Conservation (phyloP, 2,888 invertebrate species). For the Drosophila vallismaia region DNA sequence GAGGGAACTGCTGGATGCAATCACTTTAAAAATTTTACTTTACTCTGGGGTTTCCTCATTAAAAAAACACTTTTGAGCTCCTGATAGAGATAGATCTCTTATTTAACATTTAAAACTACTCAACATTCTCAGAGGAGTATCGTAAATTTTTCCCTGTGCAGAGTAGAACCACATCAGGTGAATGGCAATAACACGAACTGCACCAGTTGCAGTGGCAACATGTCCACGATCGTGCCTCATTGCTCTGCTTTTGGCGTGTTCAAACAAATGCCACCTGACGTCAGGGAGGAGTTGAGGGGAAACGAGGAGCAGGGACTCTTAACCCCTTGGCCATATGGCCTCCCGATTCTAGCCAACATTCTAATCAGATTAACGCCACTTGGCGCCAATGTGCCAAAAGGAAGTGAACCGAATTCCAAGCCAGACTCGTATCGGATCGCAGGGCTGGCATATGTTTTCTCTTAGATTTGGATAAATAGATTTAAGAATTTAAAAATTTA, state of each 20-base stretch:
- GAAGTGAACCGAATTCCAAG: conserved; percentile 24
- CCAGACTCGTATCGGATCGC: background rate
- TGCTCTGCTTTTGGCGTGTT: conserved; percentile 45
- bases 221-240: conserved; percentile 46
- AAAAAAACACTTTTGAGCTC: no score
- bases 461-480: background rate
- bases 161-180: conserved; percentile 53
- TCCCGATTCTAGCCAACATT: conserved; percentile 53
- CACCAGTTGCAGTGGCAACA: conserved; percentile 20
- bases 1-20: background rate
- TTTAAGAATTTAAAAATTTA: background rate
- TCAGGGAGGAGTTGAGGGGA: background rate
- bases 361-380: conserved; percentile 75
- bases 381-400: conserved; percentile 65
- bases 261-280: conserved; percentile 58
- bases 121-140: background rate
- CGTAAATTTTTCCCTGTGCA: conserved; percentile 14
- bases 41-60: no score
- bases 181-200: conserved; percentile 74
- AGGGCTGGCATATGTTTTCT: conserved; percentile 15
- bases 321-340: conserved; percentile 24
- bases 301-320: background rate
- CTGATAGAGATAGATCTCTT: no score
- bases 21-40: no score
- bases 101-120: no score